Conservation (phyloP, 1,140 invertebrate genomes). For the Dermatophagoides farinae region DNA sequence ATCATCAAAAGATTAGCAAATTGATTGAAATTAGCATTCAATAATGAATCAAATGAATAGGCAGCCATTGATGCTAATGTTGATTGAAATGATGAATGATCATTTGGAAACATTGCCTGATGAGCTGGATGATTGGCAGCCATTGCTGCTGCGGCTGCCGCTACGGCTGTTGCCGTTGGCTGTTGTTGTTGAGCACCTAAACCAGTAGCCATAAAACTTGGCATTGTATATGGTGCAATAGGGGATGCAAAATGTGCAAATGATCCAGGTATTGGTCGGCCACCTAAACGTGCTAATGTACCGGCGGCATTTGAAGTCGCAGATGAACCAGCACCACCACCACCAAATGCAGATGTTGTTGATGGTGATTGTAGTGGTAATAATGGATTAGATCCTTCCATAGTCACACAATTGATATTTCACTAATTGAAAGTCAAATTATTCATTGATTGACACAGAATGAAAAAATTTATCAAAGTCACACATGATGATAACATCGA, state of each 20-base stretch:
- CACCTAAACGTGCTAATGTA: slow-evolving; percentile 16
- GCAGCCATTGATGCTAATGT: slow-evolving; percentile 1
- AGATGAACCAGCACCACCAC: background rate
- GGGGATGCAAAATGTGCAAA: slow-evolving; percentile 19
- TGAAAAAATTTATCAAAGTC: too few relatives aligned
- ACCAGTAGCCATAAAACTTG: slow-evolving; percentile 7
- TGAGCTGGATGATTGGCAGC: background rate
- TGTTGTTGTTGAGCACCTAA: background rate
- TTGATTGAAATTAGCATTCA: slow-evolving; percentile 14
- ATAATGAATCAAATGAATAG: slow-evolving; percentile 16
- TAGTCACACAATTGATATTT: background rate
- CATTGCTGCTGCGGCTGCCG: background rate
- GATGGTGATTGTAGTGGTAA: background rate
- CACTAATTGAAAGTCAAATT: background rate
- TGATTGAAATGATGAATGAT: background rate
- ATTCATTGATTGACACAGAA: too few relatives aligned
- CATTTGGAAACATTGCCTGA: background rate
- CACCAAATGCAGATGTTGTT: background rate
- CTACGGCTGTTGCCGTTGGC: background rate
- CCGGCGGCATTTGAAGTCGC: background rate
- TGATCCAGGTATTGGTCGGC: slow-evolving; percentile 16
- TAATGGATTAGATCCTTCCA: slow-evolving; percentile 6
- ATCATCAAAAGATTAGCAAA: slow-evolving; percentile 4
- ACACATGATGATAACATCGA: too few relatives aligned
- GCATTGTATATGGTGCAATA: slow-evolving; percentile 18